A percentile compares a stretch with the other conserved stretches of the same genome.
Conservation (phyloP, 1,140 invertebrate genomes). For the Arctopsyche grandis region DNA sequence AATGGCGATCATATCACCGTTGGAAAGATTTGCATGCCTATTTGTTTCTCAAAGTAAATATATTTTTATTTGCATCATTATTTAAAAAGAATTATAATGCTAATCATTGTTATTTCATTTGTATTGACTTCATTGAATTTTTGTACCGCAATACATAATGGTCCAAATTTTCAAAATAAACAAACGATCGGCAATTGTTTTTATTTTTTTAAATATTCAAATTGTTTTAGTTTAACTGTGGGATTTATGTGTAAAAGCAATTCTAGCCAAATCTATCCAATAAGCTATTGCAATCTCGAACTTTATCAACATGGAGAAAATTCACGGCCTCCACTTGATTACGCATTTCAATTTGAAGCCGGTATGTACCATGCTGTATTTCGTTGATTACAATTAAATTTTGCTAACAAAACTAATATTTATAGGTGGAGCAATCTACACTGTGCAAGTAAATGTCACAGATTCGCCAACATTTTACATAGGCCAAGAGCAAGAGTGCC, state of each 20-base stretch:
- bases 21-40: constrained; percentile 73
- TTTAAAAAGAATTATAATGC: too few species aligned
- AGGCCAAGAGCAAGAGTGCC: constrained; percentile 73
- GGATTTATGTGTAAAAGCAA: constrained; percentile 73
- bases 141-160: too few species aligned
- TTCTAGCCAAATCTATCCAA: constrained; percentile 66
- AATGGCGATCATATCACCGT: constrained; percentile 74
- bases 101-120: constrained; percentile 2
- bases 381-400: constrained; percentile 27
- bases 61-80: background rate
- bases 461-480: constrained; percentile 73
- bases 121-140: too few species aligned
- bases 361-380: constrained; percentile 57
- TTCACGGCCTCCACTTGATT: constrained; percentile 68
- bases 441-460: constrained; percentile 67
- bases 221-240: constrained; percentile 68
- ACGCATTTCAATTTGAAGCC: constrained; percentile 71
- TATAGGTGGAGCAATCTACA: constrained; percentile 63
- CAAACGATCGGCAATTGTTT: too few species aligned
- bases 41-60: constrained; percentile 67
- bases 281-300: constrained; percentile 69
- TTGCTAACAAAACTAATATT: constrained; percentile 44
- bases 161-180: too few species aligned
- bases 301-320: constrained; percentile 74
- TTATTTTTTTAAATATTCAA: background rate